Evolutionary conservation across 2,888 invertebrate genomes (phyloP), one percentile per base, ranked within the genome.

Genomic region (Leucophenga montana): DNA sequence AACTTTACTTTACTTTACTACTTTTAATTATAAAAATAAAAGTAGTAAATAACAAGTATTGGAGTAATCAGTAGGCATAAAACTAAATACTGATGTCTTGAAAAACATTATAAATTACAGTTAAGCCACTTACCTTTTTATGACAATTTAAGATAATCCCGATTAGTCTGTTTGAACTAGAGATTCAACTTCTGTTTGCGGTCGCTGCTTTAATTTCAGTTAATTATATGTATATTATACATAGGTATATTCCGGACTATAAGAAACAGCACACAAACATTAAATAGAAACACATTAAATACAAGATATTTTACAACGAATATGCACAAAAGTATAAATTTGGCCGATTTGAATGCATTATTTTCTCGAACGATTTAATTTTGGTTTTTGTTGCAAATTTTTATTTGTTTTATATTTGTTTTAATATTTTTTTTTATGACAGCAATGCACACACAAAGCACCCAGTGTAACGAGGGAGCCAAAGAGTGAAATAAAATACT

Each of bases 401-500:
- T 31, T 31, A 27, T 33, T 57, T 57, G 8, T 31, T 31, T 57
- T n/a, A 22, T 22, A 3, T 64, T 61, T 31, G 16, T 27, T 39
- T 39, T 61, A 22, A 16, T 48, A 27, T 8, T 64, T 64, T 18
- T 9, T 61, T 61, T 61, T n/a, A 8, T 46, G n/a, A 48, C 18
- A 20, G 46, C 14, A 22, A 48, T 50, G 16, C n/a, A 64, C 16
- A 62, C 68, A 57, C 31, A 50, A 48, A 44, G 59, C 57, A 53
- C 48, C 48, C 44, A 66, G 20, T 39, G 56, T 53, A 54, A 67
- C 46, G 27, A 57, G 46, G 18, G 4, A 46, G 56, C 64, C 61
- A 61, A 48, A 31, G 68, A 72, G 72, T 64, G 67, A 66, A 69
- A 69, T 57, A 69, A 66, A 70, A 69, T 71, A 73, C 75, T 70